Percentiles rank a stretch among this genome's conserved stretches.
These are phyloP conservation scores for Scaptomyza graminum DNA, from an alignment of 1,140 invertebrate genomes.

Conservation along the genomic window DNA sequence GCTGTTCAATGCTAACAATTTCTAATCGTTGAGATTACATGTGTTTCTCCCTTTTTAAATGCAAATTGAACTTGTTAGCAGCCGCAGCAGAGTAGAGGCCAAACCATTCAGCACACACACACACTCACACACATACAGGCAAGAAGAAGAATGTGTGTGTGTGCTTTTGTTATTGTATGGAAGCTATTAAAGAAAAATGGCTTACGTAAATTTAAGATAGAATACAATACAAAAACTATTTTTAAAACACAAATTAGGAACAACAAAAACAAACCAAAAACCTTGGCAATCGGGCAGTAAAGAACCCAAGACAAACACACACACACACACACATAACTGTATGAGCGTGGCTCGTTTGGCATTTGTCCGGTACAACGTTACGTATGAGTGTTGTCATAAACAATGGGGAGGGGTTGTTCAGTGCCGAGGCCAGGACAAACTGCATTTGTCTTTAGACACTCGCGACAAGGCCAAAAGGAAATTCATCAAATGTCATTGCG, in stretches of 20 bases:
- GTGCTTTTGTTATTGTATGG: conserved; percentile 2
- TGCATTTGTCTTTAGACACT: conserved; percentile 58
- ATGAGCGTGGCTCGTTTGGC: conserved; percentile 31
- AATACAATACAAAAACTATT: not conserved
- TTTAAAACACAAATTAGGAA: not conserved
- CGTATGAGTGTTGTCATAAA: conserved; percentile 55
- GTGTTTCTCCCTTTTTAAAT: conserved; percentile 79
- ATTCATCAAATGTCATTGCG: conserved; percentile 65
- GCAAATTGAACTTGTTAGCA: conserved; percentile 80
- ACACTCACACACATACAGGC: conserved; percentile 18
- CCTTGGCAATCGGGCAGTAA: conserved; percentile 45
- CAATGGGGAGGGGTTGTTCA: conserved; percentile 28
- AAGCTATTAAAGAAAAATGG: conserved; percentile 30
- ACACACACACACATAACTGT: conserved; percentile 3
- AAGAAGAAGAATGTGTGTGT: not conserved
- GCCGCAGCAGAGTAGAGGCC: conserved; percentile 55
- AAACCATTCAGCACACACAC: conserved; percentile 51
- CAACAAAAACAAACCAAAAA: conserved; percentile 4
- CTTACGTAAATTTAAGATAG: conserved; percentile 29
- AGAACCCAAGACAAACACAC: conserved; percentile 6
- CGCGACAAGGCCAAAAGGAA: conserved; percentile 75
- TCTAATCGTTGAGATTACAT: conserved; percentile 80
- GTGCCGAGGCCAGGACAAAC: conserved; percentile 28
- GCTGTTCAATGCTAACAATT: conserved; percentile 63
- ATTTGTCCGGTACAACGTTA: conserved; percentile 37